Evolutionary conservation across 2,113 vertebrate genomes (phyloP).

Genomic region (Trematocara unimaculatum): DNA sequence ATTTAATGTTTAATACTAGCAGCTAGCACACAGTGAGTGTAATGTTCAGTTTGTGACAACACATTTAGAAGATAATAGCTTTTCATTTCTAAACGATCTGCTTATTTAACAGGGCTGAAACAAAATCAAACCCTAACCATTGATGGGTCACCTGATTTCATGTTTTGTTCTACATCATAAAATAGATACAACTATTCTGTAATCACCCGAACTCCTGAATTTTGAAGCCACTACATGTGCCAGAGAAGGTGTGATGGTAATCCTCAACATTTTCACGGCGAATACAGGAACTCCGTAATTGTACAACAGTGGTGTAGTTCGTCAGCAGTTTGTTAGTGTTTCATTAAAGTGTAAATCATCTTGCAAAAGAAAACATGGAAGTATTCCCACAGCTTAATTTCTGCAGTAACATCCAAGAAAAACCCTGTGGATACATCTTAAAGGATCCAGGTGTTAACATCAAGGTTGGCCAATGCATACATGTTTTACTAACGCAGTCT

Average conservation of each 20-base stretch:
- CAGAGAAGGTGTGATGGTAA: neutral
- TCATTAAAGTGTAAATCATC: neutral
- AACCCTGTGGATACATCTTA: neutral
- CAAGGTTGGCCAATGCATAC: neutral
- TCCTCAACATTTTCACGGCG: neutral
- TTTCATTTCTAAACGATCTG: neutral
- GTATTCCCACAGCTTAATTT: neutral
- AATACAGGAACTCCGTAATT: neutral
- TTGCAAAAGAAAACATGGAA: neutral
- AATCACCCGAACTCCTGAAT: neutral
- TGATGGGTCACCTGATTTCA: neutral
- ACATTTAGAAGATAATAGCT: neutral
- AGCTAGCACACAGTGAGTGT: neutral
- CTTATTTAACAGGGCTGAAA: neutral
- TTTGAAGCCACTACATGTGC: neutral
- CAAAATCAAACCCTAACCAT: neutral
- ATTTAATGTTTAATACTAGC: neutral
- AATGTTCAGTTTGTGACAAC: neutral
- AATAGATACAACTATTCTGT: neutral
- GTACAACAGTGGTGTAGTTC: neutral
- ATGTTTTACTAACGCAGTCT: neutral
- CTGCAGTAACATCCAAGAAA: neutral
- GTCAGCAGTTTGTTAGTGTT: neutral
- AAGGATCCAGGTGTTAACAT: neutral
- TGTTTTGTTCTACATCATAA: neutral